A percentile compares a stretch with the other conserved stretches of the same genome.
Conservation (phyloP, 2,113 vertebrate genomes). For the Nesogale talazaci region DNA sequence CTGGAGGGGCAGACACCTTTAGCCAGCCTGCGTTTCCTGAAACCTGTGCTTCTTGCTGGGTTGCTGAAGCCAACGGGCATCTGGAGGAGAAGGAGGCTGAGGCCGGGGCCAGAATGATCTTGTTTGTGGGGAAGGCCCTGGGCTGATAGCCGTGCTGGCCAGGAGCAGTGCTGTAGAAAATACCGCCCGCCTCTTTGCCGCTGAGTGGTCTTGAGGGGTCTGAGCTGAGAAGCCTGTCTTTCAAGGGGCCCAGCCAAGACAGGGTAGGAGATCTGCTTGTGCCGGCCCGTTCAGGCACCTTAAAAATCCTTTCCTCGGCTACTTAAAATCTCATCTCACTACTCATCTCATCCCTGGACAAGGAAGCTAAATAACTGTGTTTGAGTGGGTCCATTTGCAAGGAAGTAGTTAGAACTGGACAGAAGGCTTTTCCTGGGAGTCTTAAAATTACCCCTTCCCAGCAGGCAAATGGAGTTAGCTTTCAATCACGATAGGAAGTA, state of each 20-base stretch:
- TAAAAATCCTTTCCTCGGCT: background rate
- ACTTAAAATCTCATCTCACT: slow-evolving; percentile 15
- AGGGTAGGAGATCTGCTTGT: background rate
- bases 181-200: slow-evolving; percentile 10
- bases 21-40: background rate
- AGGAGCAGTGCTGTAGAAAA: background rate
- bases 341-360: slow-evolving; percentile 5
- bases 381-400: slow-evolving; percentile 37
- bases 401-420: slow-evolving; percentile 16
- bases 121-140: background rate
- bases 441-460: slow-evolving; percentile 23
- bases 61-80: background rate
- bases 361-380: background rate
- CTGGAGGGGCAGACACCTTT: background rate
- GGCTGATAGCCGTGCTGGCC: slow-evolving; percentile 23
- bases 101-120: background rate
- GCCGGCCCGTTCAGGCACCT: background rate
- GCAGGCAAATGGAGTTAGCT: background rate
- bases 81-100: background rate
- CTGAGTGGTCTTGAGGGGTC: slow-evolving; percentile 30
- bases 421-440: slow-evolving; percentile 17
- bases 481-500: background rate
- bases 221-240: slow-evolving; percentile 45
- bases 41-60: background rate
- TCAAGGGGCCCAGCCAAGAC: background rate